Conservation (phyloP, 1,140 invertebrate species). For the Dermatophagoides farinae region DNA sequence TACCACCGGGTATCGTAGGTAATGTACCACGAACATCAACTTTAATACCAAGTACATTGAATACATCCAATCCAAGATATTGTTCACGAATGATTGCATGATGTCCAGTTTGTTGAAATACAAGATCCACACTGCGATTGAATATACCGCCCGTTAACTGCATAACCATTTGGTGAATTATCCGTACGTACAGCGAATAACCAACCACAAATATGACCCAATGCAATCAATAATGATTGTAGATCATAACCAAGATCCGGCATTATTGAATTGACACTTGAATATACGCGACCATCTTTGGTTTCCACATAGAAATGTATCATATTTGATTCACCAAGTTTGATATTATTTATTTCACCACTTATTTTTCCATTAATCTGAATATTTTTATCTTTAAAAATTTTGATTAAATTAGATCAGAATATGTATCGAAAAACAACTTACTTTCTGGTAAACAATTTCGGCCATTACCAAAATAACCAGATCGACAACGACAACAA, state of each 20-base stretch:
- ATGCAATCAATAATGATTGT: conserved; percentile 44
- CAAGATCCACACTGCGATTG: conserved; percentile 53
- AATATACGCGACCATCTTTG: conserved; percentile 60
- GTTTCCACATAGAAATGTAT: conserved; percentile 79
- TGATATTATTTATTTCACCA: conserved; percentile 51
- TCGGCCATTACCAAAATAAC: conserved; percentile 73
- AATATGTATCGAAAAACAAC: conserved; percentile 12
- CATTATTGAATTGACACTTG: not conserved
- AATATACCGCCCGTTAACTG: conserved; percentile 56
- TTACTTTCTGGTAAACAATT: conserved; percentile 60
- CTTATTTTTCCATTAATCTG: conserved; percentile 63
- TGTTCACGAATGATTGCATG: conserved; percentile 48
- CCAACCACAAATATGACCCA: conserved; percentile 69
- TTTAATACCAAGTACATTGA: conserved; percentile 59
- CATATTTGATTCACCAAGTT: conserved; percentile 45
- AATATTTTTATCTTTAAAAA: conserved; percentile 44
- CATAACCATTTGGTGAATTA: conserved; percentile 59
- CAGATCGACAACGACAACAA: conserved; percentile 60
- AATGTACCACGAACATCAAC: conserved; percentile 53
- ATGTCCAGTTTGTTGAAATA: conserved; percentile 46
- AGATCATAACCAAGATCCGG: conserved; percentile 39
- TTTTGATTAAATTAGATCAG: conserved; percentile 3
- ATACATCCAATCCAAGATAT: conserved; percentile 69
- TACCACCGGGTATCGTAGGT: conserved; percentile 38
- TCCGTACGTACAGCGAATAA: conserved; percentile 60